Conservation (phyloP, 2,797 vertebrate species). For the Intellagama lesueurii region DNA sequence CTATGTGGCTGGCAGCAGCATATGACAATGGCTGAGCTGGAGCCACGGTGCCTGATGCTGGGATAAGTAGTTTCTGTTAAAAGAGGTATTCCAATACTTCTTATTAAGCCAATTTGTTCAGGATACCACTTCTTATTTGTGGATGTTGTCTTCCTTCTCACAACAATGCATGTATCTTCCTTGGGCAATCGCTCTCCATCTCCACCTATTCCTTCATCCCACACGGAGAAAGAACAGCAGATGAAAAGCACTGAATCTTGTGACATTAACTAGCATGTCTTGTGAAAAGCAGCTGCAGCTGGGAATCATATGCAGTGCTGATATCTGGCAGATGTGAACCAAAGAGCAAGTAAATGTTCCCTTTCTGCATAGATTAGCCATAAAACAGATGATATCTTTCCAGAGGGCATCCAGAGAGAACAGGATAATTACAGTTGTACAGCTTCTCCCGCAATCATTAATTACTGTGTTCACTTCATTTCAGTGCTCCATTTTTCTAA, state of each 20-base stretch:
- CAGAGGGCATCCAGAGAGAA: background rate
- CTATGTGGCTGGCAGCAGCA: background rate
- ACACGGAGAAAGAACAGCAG: conserved; percentile 36
- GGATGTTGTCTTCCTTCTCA: background rate
- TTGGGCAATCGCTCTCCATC: conserved; percentile 25
- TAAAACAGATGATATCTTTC: conserved; percentile 49
- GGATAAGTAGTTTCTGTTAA: background rate
- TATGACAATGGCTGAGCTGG: background rate
- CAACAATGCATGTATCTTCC: conserved; percentile 22
- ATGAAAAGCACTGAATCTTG: conserved; percentile 45
- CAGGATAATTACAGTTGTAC: conserved; percentile 64
- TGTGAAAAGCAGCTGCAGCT: conserved; percentile 65
- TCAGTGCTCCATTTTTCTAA: conserved; percentile 55
- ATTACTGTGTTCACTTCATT: conserved; percentile 46
- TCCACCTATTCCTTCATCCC: conserved; percentile 30
- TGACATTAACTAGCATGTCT: conserved; percentile 51
- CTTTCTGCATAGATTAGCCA: conserved; percentile 42
- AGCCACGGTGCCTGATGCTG: background rate
- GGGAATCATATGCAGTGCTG: conserved; percentile 57
- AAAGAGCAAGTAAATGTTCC: conserved; percentile 41
- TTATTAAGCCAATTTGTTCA: background rate
- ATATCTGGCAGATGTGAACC: conserved; percentile 40
- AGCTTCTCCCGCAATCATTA: conserved; percentile 57
- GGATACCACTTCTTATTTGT: conserved; percentile 11
- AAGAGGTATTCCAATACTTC: background rate